Percentiles rank a stretch among this genome's conserved stretches.
These are phyloP conservation scores for Megalonaias nervosa DNA, from an alignment of 1,140 invertebrate species.

Conservation along the genomic window DNA sequence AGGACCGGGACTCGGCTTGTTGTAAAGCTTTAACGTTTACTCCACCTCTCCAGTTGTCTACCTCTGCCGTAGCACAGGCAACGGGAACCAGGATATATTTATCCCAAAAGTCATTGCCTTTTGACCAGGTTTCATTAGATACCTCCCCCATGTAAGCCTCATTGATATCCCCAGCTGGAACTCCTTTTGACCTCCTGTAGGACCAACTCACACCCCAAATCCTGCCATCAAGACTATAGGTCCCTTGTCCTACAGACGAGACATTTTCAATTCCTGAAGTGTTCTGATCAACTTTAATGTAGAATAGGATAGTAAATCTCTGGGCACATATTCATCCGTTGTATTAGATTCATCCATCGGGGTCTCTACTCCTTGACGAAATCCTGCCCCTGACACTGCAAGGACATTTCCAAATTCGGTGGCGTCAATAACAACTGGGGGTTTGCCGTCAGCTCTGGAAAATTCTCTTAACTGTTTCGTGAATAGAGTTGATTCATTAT, in stretches of 20 bases:
- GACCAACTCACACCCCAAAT: conserved; percentile 14
- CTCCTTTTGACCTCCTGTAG: conserved; percentile 18
- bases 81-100: conserved; percentile 10
- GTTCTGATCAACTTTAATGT: neutral
- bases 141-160: conserved; percentile 15
- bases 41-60: conserved; percentile 25
- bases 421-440: conserved; percentile 23
- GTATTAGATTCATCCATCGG: conserved; percentile 11
- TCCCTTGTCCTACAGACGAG: neutral
- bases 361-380: conserved; percentile 14
- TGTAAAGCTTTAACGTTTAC: conserved; percentile 12
- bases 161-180: neutral
- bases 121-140: conserved; percentile 32
- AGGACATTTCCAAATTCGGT: conserved; percentile 28
- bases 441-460: neutral
- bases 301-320: conserved; percentile 30
- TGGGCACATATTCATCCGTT: conserved; percentile 28
- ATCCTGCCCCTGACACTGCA: conserved; percentile 18
- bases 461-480: neutral
- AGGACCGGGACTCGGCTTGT: conserved; percentile 16
- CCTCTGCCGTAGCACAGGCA: conserved; percentile 5
- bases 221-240: conserved; percentile 7
- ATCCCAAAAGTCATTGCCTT: conserved; percentile 30
- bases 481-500: conserved; percentile 13
- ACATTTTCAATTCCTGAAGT: too few relatives aligned